Evolutionary conservation across 1,140 invertebrate genomes (phyloP).

Genomic region (Drosophila pectinifera): DNA sequence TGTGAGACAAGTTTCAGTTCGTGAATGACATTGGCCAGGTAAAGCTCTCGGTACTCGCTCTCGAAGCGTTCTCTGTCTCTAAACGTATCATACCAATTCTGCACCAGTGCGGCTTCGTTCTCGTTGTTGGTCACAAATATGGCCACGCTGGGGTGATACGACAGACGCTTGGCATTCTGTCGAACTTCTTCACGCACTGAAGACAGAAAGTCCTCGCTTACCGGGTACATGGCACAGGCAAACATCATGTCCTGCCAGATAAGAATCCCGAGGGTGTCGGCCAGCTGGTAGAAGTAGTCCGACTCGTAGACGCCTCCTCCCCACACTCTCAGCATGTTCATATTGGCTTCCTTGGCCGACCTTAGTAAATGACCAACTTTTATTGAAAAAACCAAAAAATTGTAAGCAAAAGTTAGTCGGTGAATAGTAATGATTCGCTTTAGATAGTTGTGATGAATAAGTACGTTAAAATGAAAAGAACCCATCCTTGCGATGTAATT

Average conservation of each 20-base stretch:
- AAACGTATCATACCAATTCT: conserved; percentile 93
- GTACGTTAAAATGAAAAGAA: too few relatives aligned
- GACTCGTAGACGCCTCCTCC: conserved; percentile 98
- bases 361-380: conserved; percentile 88
- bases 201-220: conserved; percentile 89
- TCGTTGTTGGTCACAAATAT: conserved; percentile 99
- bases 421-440: too few relatives aligned
- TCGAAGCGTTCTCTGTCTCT: conserved; percentile 88
- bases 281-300: conserved; percentile 95
- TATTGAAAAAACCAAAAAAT: background rate
- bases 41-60: conserved; percentile 94
- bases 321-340: conserved; percentile 98
- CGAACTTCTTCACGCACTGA: conserved; percentile 92
- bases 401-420: too few relatives aligned
- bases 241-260: conserved; percentile 99
- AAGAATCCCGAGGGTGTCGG: conserved; percentile 92
- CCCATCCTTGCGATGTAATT: too few relatives aligned
- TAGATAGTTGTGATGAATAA: too few relatives aligned
- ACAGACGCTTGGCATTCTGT: conserved; percentile 93
- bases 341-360: conserved; percentile 92
- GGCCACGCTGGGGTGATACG: conserved; percentile 95
- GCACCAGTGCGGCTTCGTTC: conserved; percentile 95
- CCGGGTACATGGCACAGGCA: conserved; percentile 98
- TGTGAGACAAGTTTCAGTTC: conserved; percentile 88
- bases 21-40: conserved; percentile 91